Evolutionary conservation across 2,797 vertebrate genomes (phyloP).

Genomic region (Mionectes olivaceus): DNA sequence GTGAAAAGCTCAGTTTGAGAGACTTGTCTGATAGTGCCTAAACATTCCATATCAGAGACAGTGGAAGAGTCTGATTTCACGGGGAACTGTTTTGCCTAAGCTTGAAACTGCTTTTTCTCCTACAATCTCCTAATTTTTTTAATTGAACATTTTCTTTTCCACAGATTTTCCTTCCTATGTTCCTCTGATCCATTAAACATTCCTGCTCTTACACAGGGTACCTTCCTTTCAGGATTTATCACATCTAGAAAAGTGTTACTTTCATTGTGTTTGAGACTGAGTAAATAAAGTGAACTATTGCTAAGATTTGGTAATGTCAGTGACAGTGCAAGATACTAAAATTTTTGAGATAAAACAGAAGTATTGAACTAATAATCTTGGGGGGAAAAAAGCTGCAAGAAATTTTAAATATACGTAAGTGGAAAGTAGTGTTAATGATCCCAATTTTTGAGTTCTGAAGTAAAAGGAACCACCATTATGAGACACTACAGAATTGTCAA

Average conservation of each 20-base stretch:
- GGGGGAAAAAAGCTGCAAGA: not conserved
- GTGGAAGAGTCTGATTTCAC: not conserved
- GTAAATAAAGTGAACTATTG: not conserved
- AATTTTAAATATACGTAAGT: not conserved
- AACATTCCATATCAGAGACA: not conserved
- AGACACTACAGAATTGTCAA: not conserved
- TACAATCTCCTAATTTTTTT: not conserved
- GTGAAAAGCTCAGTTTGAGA: not conserved
- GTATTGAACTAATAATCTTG: not conserved
- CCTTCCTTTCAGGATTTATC: not conserved
- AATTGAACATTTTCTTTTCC: not conserved
- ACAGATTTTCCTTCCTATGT: not conserved
- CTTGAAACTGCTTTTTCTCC: not conserved
- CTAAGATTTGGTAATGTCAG: not conserved
- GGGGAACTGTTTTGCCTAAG: not conserved
- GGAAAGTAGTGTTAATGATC: not conserved
- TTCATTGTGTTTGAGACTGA: not conserved
- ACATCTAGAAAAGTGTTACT: not conserved
- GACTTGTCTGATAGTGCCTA: not conserved
- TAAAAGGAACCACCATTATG: not conserved
- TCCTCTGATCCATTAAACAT: not conserved
- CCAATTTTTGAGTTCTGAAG: conserved; percentile 5
- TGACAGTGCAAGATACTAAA: not conserved
- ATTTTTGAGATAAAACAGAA: not conserved
- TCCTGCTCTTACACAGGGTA: not conserved